Percentiles rank a stretch among this genome's conserved stretches.
Evolutionary conservation across 1,140 invertebrate species (phyloP).

Genomic region (Drosophila murphyi): DNA sequence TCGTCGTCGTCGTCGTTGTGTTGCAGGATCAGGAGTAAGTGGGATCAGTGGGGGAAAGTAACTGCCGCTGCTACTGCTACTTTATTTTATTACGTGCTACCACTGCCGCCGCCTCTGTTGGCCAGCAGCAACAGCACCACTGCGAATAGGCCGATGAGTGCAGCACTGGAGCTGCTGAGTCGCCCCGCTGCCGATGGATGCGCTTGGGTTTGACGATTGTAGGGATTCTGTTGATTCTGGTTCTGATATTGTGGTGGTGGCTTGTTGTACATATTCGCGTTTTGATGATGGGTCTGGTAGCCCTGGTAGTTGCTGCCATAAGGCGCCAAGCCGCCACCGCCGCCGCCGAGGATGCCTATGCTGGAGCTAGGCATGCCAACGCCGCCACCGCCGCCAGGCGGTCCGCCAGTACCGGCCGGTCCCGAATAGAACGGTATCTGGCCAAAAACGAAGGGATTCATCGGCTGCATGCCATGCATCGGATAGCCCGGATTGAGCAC

Average conservation of each 20-base stretch:
- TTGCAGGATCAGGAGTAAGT: background rate
- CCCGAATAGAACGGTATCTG: slow-evolving; percentile 71
- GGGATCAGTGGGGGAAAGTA: background rate
- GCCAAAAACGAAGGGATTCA: slow-evolving; percentile 83
- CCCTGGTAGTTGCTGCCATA: slow-evolving; percentile 70
- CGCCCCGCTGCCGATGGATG: slow-evolving; percentile 69
- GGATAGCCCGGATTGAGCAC: slow-evolving; percentile 81
- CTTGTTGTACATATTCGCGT: slow-evolving; percentile 83
- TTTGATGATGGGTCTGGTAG: slow-evolving; percentile 67
- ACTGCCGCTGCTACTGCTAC: slow-evolving; percentile 7
- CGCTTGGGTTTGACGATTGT: slow-evolving; percentile 79
- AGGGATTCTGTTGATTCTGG: slow-evolving; percentile 79
- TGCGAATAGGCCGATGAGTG: background rate
- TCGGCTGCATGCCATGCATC: slow-evolving; percentile 79
- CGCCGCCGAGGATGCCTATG: slow-evolving; percentile 68
- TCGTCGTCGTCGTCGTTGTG: background rate
- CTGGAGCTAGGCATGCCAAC: slow-evolving; percentile 69
- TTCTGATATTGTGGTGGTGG: slow-evolving; percentile 83
- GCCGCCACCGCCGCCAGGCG: slow-evolving; percentile 61
- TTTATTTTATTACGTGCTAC: slow-evolving; percentile 51
- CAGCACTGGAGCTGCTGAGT: background rate
- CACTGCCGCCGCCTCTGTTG: slow-evolving; percentile 1
- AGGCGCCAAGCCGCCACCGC: slow-evolving; percentile 72
- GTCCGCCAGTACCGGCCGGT: slow-evolving; percentile 72
- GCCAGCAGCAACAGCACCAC: slow-evolving; percentile 24